phyloP scores from a whole-genome alignment of 2,888 invertebrate species.

The Mystacides longicornis region DNA sequence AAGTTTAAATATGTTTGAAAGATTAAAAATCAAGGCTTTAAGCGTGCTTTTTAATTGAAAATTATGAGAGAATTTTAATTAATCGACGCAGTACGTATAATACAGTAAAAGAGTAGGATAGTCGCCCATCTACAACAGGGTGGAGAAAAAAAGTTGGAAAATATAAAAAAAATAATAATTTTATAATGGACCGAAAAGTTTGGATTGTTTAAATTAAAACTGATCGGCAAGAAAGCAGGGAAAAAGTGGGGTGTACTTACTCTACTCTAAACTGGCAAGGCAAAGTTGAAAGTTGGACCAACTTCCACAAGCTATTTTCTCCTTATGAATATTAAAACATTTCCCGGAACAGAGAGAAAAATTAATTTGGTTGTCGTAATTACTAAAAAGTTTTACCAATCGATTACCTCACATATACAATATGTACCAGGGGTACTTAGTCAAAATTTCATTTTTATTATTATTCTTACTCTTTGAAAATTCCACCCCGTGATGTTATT shows the following conservation, averaged over 20 bases:
- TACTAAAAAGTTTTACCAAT: neutral
- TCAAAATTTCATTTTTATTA: too few relatives aligned
- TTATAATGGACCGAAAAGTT: slow-evolving; percentile 5
- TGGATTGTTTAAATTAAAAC: slow-evolving; percentile 13
- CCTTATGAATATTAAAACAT: slow-evolving; percentile 18
- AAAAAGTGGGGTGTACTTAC: neutral
- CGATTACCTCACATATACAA: too few relatives aligned
- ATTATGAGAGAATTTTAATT: neutral
- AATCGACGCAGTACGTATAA: neutral
- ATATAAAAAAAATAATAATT: slow-evolving; percentile 6
- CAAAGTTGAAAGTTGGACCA: slow-evolving; percentile 4
- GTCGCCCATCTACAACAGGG: too few relatives aligned
- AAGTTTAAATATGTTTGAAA: too few relatives aligned
- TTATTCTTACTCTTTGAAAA: too few relatives aligned
- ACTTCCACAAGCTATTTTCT: slow-evolving; percentile 8
- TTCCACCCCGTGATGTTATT: too few relatives aligned
- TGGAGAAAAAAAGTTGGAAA: neutral
- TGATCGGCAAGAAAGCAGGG: slow-evolving; percentile 8
- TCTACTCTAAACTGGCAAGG: neutral
- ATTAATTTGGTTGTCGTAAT: slow-evolving; percentile 12
- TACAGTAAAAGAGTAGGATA: too few relatives aligned
- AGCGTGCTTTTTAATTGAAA: slow-evolving; percentile 2
- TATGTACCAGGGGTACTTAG: too few relatives aligned
- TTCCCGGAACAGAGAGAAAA: slow-evolving; percentile 7
- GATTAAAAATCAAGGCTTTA: neutral